Evolutionary conservation across 1,140 invertebrate genomes (phyloP).

Genomic region (Penaeus chinensis): DNA sequence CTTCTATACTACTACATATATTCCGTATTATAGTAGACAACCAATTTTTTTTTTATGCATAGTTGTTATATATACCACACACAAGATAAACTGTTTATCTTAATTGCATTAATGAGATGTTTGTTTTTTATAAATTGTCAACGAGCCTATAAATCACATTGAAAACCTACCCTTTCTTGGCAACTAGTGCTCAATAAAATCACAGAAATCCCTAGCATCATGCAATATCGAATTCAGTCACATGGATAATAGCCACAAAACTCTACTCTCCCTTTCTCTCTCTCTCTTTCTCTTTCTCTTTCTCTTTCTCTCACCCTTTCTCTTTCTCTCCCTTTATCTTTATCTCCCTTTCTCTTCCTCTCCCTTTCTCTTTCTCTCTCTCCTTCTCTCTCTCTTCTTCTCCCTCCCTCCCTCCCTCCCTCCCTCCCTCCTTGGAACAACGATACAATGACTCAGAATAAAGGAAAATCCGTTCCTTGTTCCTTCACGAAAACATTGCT

Average conservation of each 20-base stretch:
- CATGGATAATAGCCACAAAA: not conserved
- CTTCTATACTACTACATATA: too few species aligned
- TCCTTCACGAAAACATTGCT: not conserved
- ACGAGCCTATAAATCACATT: too few species aligned
- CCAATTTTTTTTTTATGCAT: too few species aligned
- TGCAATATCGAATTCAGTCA: not conserved
- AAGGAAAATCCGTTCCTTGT: not conserved
- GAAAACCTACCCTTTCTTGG: too few species aligned
- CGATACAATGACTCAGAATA: too few species aligned
- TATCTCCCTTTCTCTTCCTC: not conserved
- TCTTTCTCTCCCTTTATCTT: not conserved
- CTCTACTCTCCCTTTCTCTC: conserved; percentile 21
- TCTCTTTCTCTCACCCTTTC: conserved; percentile 2
- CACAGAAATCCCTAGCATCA: not conserved
- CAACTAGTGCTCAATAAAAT: not conserved
- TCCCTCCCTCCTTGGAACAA: not conserved
- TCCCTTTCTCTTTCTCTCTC: not conserved
- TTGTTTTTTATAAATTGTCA: too few species aligned
- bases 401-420: not conserved
- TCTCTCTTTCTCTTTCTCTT: conserved; percentile 24
- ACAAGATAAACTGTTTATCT: too few species aligned
- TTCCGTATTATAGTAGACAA: too few species aligned
- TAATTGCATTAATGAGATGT: too few species aligned
- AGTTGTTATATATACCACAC: too few species aligned
- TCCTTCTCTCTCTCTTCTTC: not conserved